phyloP scores from a whole-genome alignment of 2,113 vertebrate genomes.

The Thryonomys swinderianus region DNA sequence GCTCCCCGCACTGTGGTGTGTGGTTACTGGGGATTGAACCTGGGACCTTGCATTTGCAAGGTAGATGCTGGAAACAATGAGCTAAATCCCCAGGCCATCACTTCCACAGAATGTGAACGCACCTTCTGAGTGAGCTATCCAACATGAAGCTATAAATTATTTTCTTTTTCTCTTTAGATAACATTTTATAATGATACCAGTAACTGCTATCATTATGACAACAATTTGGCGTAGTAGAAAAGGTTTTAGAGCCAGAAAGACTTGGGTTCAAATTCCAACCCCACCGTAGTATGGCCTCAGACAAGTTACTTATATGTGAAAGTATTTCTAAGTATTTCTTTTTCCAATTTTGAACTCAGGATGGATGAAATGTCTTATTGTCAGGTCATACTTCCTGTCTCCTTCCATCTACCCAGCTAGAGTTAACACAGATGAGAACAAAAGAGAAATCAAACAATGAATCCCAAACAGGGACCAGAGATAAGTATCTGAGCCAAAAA shows the following conservation, averaged over 20 bases:
- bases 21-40: no score
- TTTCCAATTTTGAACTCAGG: conserved; percentile 4
- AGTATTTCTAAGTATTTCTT: background rate
- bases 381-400: background rate
- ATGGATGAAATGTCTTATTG: background rate
- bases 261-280: background rate
- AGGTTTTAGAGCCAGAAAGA: background rate
- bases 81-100: no score
- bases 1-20: no score
- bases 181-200: background rate
- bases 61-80: no score
- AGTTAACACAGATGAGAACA: background rate
- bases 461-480: background rate
- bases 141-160: background rate
- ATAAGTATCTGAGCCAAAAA: background rate
- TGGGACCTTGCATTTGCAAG: no score
- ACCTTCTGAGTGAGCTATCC: background rate
- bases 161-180: background rate
- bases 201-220: background rate
- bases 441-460: conserved; percentile 41
- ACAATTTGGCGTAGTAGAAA: background rate
- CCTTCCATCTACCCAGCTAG: background rate
- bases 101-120: background rate
- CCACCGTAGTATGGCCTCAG: no score
- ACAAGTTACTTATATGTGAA: no score